phyloP scores from a whole-genome alignment of 2,113 vertebrate genomes.

The Myodes glareolus region DNA sequence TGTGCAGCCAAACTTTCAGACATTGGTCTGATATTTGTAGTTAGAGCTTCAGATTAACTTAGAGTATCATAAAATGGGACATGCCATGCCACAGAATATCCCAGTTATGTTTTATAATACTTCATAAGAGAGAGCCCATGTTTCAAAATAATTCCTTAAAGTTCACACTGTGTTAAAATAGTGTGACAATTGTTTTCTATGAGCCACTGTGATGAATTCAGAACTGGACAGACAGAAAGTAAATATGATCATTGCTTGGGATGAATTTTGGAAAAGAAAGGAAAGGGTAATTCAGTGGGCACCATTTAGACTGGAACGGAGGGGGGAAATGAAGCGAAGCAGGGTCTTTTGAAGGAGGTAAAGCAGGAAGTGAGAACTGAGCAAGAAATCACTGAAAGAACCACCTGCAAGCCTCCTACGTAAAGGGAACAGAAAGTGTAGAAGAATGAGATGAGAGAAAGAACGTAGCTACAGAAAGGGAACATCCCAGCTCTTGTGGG shows the following conservation, averaged over 20 bases:
- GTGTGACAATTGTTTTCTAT: background rate
- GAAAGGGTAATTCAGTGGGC: background rate
- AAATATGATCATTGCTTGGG: background rate
- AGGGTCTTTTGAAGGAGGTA: background rate
- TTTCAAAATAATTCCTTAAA: background rate
- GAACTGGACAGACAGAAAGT: conserved; percentile 4
- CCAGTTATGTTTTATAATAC: background rate
- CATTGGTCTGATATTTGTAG: background rate
- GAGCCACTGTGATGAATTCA: background rate
- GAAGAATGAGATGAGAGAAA: background rate
- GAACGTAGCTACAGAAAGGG: background rate
- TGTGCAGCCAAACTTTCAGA: background rate
- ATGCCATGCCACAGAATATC: background rate
- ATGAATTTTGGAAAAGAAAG: background rate
- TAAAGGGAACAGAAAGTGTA: background rate
- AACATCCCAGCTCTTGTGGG: background rate
- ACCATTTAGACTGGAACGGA: fast-evolving
- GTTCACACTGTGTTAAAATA: background rate
- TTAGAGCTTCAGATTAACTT: background rate
- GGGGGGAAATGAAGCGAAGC: background rate
- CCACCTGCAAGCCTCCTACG: background rate
- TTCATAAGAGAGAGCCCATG: background rate
- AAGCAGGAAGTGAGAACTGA: background rate
- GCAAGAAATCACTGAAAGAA: background rate
- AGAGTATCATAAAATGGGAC: background rate